These are phyloP conservation scores for Taenaris catops DNA, from an alignment of 2,888 invertebrate species.

Conservation along the genomic window DNA sequence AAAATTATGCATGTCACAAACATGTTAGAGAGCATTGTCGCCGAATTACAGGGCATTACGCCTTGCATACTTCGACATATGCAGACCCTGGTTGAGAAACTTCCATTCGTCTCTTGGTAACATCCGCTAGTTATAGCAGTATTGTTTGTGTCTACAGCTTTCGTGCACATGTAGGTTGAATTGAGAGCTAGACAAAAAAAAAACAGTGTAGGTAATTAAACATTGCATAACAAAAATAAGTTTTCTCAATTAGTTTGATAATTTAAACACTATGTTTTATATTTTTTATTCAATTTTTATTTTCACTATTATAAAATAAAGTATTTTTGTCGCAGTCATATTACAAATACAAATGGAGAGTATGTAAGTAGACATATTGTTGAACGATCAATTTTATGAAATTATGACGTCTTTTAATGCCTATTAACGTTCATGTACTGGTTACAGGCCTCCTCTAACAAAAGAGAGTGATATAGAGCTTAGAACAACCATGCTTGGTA, in stretches of 20 bases:
- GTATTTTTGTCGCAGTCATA: too few species aligned
- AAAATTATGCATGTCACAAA: slow-evolving; percentile 5
- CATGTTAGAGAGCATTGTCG: slow-evolving; percentile 3
- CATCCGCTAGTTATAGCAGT: slow-evolving; percentile 78
- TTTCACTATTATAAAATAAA: background rate
- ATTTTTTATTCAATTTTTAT: background rate
- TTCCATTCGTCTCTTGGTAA: slow-evolving; percentile 69
- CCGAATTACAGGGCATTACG: slow-evolving; percentile 47
- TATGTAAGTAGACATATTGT: too few species aligned
- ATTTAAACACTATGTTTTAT: background rate
- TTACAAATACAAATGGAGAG: too few species aligned
- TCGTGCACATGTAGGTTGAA: slow-evolving; percentile 85
- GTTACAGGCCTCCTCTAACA: too few species aligned
- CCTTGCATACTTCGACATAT: slow-evolving; percentile 58
- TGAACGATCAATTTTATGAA: too few species aligned
- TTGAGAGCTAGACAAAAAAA: slow-evolving; percentile 81
- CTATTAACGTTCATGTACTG: too few species aligned
- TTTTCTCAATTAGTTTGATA: too few species aligned
- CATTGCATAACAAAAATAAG: too few species aligned
- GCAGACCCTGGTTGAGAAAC: slow-evolving; percentile 52
- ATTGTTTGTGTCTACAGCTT: slow-evolving; percentile 71
- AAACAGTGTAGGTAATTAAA: slow-evolving; percentile 1
- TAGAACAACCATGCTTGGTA: too few species aligned
- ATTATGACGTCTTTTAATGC: too few species aligned
- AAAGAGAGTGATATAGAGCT: too few species aligned